These are phyloP conservation scores for Ochropleura plecta DNA, from an alignment of 2,888 invertebrate species.

Conservation along the genomic window DNA sequence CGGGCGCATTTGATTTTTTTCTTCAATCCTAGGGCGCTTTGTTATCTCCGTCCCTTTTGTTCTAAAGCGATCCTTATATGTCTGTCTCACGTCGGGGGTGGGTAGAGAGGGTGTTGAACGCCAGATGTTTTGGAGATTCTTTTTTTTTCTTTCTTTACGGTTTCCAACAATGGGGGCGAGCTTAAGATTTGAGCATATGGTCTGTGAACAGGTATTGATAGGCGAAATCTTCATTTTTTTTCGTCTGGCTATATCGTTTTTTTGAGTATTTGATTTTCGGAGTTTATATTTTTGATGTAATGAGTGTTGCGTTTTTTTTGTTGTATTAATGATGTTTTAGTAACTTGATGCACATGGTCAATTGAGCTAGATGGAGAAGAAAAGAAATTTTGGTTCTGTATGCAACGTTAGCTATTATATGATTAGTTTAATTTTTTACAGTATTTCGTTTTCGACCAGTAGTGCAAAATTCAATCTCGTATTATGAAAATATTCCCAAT, in stretches of 20 bases:
- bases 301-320: neutral
- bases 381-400: neutral
- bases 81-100: constrained; percentile 65
- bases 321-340: neutral
- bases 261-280: constrained; percentile 42
- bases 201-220: constrained; percentile 70
- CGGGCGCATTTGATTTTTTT: constrained; percentile 72
- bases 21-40: constrained; percentile 65
- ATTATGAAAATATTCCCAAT: too few relatives aligned
- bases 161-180: constrained; percentile 65
- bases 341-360: neutral
- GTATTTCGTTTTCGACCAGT: too few relatives aligned
- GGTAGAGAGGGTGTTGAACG: constrained; percentile 69
- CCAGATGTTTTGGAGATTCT: constrained; percentile 70
- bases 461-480: too few relatives aligned
- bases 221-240: constrained; percentile 63
- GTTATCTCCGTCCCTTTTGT: constrained; percentile 48
- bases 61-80: neutral
- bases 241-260: constrained; percentile 35
- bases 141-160: constrained; percentile 55
- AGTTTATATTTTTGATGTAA: constrained; percentile 50
- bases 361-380: too few relatives aligned
- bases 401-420: neutral
- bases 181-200: constrained; percentile 72
- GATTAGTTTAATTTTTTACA: neutral